phyloP scores from a whole-genome alignment of 1,140 invertebrate species.

The Papilio xuthus region DNA sequence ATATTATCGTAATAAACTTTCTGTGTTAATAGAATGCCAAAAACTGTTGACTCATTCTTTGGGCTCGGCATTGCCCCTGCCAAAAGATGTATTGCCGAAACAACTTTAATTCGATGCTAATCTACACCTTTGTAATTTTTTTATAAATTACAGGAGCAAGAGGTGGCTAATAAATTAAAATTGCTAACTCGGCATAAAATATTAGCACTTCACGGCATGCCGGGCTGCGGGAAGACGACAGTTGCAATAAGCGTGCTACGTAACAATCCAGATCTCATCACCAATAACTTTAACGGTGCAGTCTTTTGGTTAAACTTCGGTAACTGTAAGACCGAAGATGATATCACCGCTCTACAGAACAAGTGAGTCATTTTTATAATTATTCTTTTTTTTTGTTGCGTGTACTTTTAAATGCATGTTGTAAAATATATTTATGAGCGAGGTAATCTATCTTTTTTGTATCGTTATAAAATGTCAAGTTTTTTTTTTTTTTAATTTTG shows the following conservation, averaged over 20 bases:
- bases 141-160: conserved; percentile 65
- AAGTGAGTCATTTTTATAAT: conserved; percentile 58
- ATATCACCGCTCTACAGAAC: conserved; percentile 71
- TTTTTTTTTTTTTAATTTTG: not conserved
- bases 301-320: conserved; percentile 80
- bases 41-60: no score
- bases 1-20: no score
- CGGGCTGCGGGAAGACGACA: conserved; percentile 86
- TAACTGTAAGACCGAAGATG: conserved; percentile 75
- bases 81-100: no score
- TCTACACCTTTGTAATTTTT: no score
- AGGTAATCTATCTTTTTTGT: not conserved
- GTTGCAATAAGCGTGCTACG: conserved; percentile 84
- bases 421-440: not conserved
- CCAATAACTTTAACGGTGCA: conserved; percentile 68
- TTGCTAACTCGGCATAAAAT: conserved; percentile 77
- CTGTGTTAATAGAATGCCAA: no score
- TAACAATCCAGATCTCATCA: conserved; percentile 76
- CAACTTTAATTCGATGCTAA: no score
- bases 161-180: conserved; percentile 66
- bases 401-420: conserved; percentile 12
- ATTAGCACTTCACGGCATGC: conserved; percentile 85
- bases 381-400: not conserved
- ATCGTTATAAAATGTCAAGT: not conserved
- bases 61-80: no score